Conservation (phyloP, 1,140 invertebrate genomes). For the Drosophila ficusphila region DNA sequence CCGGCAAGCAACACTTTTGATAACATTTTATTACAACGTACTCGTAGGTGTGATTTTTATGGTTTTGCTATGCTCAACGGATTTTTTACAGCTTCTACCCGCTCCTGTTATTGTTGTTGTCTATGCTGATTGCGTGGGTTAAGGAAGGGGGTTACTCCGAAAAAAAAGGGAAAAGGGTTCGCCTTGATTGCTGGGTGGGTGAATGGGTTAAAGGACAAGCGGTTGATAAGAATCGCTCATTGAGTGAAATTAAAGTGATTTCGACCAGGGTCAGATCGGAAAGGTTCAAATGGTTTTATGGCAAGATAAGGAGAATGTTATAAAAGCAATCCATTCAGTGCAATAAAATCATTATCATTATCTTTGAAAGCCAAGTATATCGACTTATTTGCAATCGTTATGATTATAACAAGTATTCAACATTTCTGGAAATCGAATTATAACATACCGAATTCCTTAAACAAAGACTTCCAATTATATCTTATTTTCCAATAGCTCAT, state of each 20-base stretch:
- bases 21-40: constrained; percentile 83
- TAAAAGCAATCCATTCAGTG: not conserved
- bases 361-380: not conserved
- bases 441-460: too few relatives aligned
- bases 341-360: constrained; percentile 21
- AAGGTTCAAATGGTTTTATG: constrained; percentile 10
- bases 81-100: constrained; percentile 54
- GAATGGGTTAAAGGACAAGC: constrained; percentile 30
- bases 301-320: not conserved
- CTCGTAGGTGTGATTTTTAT: constrained; percentile 83
- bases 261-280: not conserved
- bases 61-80: constrained; percentile 79
- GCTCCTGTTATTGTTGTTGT: constrained; percentile 40
- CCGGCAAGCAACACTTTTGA: constrained; percentile 77
- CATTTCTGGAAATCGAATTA: too few relatives aligned
- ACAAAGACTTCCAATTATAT: not conserved
- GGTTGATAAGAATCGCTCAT: constrained; percentile 46
- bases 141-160: not conserved
- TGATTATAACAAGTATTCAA: too few relatives aligned
- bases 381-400: not conserved
- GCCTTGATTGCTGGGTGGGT: constrained; percentile 36
- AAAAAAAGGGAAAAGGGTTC: constrained; percentile 18
- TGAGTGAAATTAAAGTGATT: constrained; percentile 52
- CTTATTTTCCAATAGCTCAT: not conserved
- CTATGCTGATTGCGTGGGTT: constrained; percentile 70